Base-by-base conservation (phyloP, 1,140 invertebrate species). In the Cydia pomonella region DNA sequence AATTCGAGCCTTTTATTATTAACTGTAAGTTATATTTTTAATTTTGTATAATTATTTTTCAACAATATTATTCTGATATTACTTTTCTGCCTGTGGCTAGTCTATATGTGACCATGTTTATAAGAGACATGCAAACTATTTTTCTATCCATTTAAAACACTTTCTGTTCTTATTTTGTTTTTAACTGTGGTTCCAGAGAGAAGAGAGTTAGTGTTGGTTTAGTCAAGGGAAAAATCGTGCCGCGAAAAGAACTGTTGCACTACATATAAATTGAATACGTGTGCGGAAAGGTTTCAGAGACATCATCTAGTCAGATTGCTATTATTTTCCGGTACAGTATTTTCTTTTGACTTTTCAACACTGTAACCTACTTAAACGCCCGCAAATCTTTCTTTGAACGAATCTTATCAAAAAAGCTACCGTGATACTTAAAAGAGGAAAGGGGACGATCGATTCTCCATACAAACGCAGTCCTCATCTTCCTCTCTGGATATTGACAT, bases 1-100 rank as follows among this genome's bases (percentile, higher is more conserved):
- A 33, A 69, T 87, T 85, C 91, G 91, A 92, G 90, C 84, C 80
- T 88, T 87, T 59, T 86, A 85, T 77, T 85, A 71, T 69, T 69
- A 33, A 69, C 33, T 69, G 64, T 81, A 88, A 84, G 82, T 87
- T 87, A 85, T 81, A 81, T 85, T 77, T 79, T 77, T 81, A 79
- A 82, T 75, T 79, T 79, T 69, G 47, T 82, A 77, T 81, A 80
- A 75, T 74, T 80, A 80, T 82, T 80, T 82, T 77, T 83, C 9
- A 23, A 23, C 21, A 59, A 53, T n/a, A 53, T 50, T 59, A 59
- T 23, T 59, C 53, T 81, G 80, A 79, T 82, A 79, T 84, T 73
- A 63, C 80, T 50, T 82, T 81, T 80, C 80, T 83, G 75, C 80
- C 72, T 75, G 41, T 69, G 29, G 29, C 64, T 69, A 69, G n/a